Conservation (phyloP, 1,140 invertebrate species). For the Drosophila pandora region DNA sequence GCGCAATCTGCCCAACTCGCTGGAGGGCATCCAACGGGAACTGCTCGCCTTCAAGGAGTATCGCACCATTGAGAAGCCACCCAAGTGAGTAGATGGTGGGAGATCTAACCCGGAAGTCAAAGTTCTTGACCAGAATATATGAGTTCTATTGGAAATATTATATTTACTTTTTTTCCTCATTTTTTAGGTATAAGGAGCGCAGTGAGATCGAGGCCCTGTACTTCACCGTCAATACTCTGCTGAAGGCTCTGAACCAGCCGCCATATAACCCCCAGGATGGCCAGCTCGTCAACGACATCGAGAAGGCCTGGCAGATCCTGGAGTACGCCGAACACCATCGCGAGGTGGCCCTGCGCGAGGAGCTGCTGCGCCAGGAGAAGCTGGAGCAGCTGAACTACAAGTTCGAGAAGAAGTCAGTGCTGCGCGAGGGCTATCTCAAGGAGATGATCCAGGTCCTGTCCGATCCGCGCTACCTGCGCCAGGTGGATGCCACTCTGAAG, state of each 20-base stretch:
- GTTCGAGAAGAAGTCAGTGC: slow-evolving; percentile 93
- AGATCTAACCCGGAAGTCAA: slow-evolving; percentile 24
- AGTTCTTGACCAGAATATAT: background rate
- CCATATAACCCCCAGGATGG: slow-evolving; percentile 96
- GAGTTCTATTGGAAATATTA: too few species aligned
- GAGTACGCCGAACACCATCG: slow-evolving; percentile 97
- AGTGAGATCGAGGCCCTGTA: slow-evolving; percentile 98
- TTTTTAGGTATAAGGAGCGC: slow-evolving; percentile 94
- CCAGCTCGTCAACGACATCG: slow-evolving; percentile 95
- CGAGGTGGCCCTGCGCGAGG: slow-evolving; percentile 95
- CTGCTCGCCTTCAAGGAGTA: slow-evolving; percentile 97
- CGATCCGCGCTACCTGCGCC: slow-evolving; percentile 94
- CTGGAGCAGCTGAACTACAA: slow-evolving; percentile 98
- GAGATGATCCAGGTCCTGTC: slow-evolving; percentile 99
- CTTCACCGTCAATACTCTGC: slow-evolving; percentile 98
- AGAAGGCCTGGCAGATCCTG: slow-evolving; percentile 95
- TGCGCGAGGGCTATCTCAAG: slow-evolving; percentile 93
- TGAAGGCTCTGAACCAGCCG: slow-evolving; percentile 96
- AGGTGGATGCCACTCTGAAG: slow-evolving; percentile 98
- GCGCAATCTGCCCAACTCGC: slow-evolving; percentile 96
- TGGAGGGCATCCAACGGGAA: slow-evolving; percentile 97
- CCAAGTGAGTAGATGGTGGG: slow-evolving; percentile 88
- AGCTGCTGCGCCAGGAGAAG: slow-evolving; percentile 95
- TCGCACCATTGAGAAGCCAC: slow-evolving; percentile 98
- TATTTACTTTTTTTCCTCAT: background rate